Conservation (phyloP, 2,888 invertebrate species). For the Caenorhabditis japonica region DNA sequence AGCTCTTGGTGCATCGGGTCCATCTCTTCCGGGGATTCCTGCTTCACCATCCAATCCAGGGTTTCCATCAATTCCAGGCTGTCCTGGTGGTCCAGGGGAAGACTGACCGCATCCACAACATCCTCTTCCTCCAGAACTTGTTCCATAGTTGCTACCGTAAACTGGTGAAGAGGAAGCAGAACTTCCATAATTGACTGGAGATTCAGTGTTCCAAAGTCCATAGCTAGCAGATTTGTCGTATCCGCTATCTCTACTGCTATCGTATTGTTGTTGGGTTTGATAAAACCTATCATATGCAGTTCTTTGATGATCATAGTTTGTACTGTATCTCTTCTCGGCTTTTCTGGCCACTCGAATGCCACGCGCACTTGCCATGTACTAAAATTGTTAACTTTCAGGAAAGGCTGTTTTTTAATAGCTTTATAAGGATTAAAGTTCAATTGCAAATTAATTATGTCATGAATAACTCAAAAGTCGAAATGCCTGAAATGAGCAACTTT, state of each 20-base stretch:
- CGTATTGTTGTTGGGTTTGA: constrained; percentile 37
- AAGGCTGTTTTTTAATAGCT: no score
- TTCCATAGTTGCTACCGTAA: constrained; percentile 23
- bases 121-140: constrained; percentile 46
- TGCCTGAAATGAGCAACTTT: no score
- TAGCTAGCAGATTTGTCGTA: constrained; percentile 49
- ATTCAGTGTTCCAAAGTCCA: constrained; percentile 45
- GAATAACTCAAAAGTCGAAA: no score
- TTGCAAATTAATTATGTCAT: no score
- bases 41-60: constrained; percentile 67
- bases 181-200: constrained; percentile 15
- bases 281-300: constrained; percentile 45
- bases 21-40: constrained; percentile 63
- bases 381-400: no score
- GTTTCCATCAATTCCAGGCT: constrained; percentile 68
- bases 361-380: constrained; percentile 48
- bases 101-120: constrained; percentile 66
- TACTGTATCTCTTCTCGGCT: constrained; percentile 42
- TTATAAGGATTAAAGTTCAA: no score
- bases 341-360: constrained; percentile 43
- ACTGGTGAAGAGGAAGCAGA: constrained; percentile 29
- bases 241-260: constrained; percentile 15
- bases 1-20: constrained; percentile 61
- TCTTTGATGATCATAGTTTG: constrained; percentile 40
- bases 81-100: constrained; percentile 65